Percentiles rank a stretch among this genome's conserved stretches.
Conservation (phyloP, 2,888 invertebrate species). For the Epirrhoe alternata region DNA sequence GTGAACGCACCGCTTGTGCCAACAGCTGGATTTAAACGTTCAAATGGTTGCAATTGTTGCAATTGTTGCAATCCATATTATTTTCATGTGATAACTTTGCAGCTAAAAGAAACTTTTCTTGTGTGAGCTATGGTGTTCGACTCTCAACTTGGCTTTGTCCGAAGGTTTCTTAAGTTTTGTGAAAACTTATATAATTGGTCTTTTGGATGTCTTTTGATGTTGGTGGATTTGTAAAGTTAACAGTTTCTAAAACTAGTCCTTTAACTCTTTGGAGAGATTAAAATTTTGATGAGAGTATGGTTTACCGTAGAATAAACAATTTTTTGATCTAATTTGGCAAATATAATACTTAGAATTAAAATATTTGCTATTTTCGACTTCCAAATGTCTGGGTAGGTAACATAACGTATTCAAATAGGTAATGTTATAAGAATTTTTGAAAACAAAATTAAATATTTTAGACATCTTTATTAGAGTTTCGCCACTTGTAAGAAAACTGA, state of each 20-base stretch:
- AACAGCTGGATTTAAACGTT: conserved; percentile 56
- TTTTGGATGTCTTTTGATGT: conserved; percentile 28
- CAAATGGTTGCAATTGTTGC: conserved; percentile 6
- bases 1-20: conserved; percentile 69
- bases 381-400: conserved; percentile 14
- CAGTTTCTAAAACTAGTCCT: conserved; percentile 32
- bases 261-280: conserved; percentile 18
- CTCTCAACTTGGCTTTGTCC: neutral
- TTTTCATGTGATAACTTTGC: neutral
- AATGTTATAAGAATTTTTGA: conserved; percentile 1
- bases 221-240: conserved; percentile 31
- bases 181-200: conserved; percentile 12
- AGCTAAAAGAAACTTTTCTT: neutral
- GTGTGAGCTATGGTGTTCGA: neutral
- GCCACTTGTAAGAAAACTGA: conserved; percentile 11
- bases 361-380: conserved; percentile 15
- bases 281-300: conserved; percentile 12
- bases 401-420: conserved; percentile 3
- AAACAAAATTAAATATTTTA: conserved; percentile 14
- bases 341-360: neutral
- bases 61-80: neutral
- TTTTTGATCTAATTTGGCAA: conserved; percentile 11
- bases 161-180: conserved; percentile 44
- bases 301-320: conserved; percentile 2
- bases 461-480: conserved; percentile 25